Conservation (phyloP, 1,140 invertebrate genomes). For the Euwallacea similis region DNA sequence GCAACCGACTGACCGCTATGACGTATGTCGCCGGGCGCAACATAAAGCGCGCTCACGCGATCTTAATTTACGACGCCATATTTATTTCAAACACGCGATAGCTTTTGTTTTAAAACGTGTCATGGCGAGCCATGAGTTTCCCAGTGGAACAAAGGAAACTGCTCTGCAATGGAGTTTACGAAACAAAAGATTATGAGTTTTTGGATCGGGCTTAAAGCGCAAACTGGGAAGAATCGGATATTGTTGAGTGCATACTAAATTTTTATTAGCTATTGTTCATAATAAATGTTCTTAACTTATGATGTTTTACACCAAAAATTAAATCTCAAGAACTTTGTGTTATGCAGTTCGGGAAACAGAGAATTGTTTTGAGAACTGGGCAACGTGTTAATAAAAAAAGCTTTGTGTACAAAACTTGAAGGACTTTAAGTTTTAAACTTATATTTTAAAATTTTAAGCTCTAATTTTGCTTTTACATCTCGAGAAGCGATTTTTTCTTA, state of each 20-base stretch:
- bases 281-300: too few relatives aligned
- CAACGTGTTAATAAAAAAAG: too few relatives aligned
- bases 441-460: too few relatives aligned
- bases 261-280: too few relatives aligned
- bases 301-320: too few relatives aligned
- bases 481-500: too few relatives aligned
- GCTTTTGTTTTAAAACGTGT: constrained; percentile 53
- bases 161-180: constrained; percentile 21
- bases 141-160: constrained; percentile 35
- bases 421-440: too few relatives aligned
- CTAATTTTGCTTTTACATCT: too few relatives aligned
- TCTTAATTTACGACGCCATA: constrained; percentile 53
- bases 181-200: constrained; percentile 17
- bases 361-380: too few relatives aligned
- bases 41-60: constrained; percentile 52
- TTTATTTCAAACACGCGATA: constrained; percentile 53
- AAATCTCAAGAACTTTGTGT: too few relatives aligned
- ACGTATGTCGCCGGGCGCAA: constrained; percentile 46
- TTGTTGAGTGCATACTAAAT: background rate
- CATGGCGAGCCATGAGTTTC: constrained; percentile 47
- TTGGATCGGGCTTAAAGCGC: background rate
- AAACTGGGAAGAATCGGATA: constrained; percentile 7
- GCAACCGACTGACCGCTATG: constrained; percentile 42
- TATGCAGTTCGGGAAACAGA: too few relatives aligned
- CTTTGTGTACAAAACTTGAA: too few relatives aligned